Evolutionary conservation across 2,888 invertebrate genomes (phyloP).

Genomic region (Chromoteleia sp.): DNA sequence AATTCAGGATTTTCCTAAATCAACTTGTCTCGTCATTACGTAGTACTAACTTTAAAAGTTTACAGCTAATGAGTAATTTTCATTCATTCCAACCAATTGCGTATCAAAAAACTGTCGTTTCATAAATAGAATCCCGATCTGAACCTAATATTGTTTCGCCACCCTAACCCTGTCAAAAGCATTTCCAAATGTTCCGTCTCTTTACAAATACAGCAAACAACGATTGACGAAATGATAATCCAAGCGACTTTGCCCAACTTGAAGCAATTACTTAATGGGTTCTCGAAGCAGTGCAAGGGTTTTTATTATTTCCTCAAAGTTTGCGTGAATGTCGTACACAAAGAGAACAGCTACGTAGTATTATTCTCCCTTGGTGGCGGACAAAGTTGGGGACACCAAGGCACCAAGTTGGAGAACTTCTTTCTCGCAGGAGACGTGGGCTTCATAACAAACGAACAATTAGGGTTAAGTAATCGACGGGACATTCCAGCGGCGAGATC

Average conservation of each 20-base stretch:
- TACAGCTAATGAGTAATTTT: too few relatives aligned
- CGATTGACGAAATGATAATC: constrained; percentile 29
- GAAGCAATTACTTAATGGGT: constrained; percentile 52
- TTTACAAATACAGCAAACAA: not conserved
- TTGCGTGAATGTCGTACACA: constrained; percentile 58
- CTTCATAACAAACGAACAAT: constrained; percentile 74
- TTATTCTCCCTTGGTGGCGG: constrained; percentile 29
- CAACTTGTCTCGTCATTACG: too few relatives aligned
- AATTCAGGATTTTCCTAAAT: too few relatives aligned
- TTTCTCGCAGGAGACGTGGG: constrained; percentile 63
- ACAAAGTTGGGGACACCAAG: constrained; percentile 53
- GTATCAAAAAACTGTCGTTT: too few relatives aligned
- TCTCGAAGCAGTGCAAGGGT: constrained; percentile 44
- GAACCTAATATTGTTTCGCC: too few relatives aligned
- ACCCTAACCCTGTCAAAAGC: too few relatives aligned
- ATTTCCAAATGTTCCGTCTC: not conserved
- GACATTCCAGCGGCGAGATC: constrained; percentile 73
- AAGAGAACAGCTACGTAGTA: constrained; percentile 47
- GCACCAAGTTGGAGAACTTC: constrained; percentile 72
- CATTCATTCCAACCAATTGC: too few relatives aligned
- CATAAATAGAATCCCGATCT: too few relatives aligned
- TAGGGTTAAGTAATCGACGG: constrained; percentile 79
- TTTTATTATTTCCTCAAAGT: constrained; percentile 58
- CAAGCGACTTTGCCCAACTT: constrained; percentile 20
- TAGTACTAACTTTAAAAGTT: too few relatives aligned